Evolutionary conservation across 1,140 invertebrate species (phyloP).

Genomic region (Platyscapa corneri): DNA sequence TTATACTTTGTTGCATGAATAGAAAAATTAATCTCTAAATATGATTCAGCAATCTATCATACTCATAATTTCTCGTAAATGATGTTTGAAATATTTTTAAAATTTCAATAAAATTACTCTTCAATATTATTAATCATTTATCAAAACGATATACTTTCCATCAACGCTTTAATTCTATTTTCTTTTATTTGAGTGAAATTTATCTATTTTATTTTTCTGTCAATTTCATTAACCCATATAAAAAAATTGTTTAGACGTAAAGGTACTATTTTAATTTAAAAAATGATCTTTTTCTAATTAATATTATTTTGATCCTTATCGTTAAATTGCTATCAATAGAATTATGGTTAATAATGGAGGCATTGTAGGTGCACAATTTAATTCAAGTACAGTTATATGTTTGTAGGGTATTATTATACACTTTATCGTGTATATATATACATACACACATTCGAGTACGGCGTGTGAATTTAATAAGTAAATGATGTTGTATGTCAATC

Average conservation of each 20-base stretch:
- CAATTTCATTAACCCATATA: no score
- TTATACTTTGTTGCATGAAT: no score
- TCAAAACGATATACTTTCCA: neutral
- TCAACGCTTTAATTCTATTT: neutral
- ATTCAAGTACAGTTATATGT: neutral
- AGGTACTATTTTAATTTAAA: no score
- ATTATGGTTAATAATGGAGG: neutral
- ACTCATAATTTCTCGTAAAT: no score
- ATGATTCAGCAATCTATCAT: no score
- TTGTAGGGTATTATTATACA: no score
- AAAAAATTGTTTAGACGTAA: no score
- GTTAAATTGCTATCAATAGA: neutral
- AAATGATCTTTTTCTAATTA: no score
- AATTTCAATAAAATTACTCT: neutral
- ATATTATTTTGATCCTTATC: no score
- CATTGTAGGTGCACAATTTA: neutral
- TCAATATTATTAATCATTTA: neutral
- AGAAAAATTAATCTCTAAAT: no score
- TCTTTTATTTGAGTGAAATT: neutral
- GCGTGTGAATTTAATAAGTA: neutral
- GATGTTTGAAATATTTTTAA: no score
- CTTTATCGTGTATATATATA: no score
- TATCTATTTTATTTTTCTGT: neutral
- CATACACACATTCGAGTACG: neutral
- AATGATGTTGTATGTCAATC: neutral